Base-by-base conservation (phyloP, 1,140 invertebrate species). In the Proales similis region DNA sequence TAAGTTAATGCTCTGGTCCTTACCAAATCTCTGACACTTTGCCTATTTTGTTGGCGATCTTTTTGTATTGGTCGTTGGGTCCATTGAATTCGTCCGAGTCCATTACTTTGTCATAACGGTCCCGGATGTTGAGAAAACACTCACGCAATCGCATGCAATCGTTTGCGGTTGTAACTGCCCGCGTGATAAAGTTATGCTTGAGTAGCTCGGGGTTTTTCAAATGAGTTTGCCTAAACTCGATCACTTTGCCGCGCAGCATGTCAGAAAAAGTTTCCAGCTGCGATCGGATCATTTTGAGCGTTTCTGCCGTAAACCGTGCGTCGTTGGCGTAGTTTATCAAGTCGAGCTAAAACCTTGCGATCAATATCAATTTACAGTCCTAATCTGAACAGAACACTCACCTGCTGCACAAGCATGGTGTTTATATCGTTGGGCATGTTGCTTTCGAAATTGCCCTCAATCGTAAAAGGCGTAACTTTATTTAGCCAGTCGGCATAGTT, bases 371-470 rank as follows among this genome's bases (percentile, higher is more conserved):
- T 19, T 12, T 33, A 32, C 20, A 30, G 11, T 32, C n/a, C n/a
- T n/a, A 29, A 49, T 29, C 22, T 7, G 12, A 33, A 3, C 27
- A 5, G 45, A 57, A 38, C 26, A 14, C n/a, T 17, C 20, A 57
- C 51, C 20, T 57, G 51, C 30, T 57, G 51, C 9, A 42, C 20
- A 11, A 42, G 30, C 19, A 57, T 57, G 0, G 51, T 22, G 26
- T 57, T 20, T 11, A 57, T 42, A 57, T 57, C 51, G 32, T 57
- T 57, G 3, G 51, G 36, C 14, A 57, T 22, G 32, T 42, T 57
- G 36, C 51, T 57, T 39, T 57, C 51, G 30, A 30, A 57, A 12
- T 27, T 42, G 19, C 36, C 33, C 12, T 57, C 51, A 42, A 57
- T 57, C 17, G 20, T 17, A 12, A 42, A 14, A 11, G 51, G 51